Conservation (phyloP, 1,140 invertebrate species). For the Halyomorpha halys region DNA sequence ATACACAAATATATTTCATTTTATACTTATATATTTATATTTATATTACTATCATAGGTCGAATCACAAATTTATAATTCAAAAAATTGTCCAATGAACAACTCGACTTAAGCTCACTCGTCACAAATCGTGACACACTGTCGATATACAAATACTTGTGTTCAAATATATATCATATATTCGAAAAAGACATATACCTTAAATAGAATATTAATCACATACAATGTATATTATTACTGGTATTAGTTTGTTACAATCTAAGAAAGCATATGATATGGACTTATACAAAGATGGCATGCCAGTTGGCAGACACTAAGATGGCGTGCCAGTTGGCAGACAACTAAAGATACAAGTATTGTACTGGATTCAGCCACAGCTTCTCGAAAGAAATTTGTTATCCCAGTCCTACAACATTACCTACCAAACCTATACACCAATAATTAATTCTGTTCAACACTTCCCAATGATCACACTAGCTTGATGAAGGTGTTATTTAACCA, state of each 20-base stretch:
- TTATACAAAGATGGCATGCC: constrained; percentile 15
- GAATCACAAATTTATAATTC: constrained; percentile 23
- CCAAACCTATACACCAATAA: constrained; percentile 10
- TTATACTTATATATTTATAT: constrained; percentile 21
- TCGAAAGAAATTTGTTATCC: constrained; percentile 17
- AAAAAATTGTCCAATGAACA: constrained; percentile 25
- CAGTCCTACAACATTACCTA: constrained; percentile 10
- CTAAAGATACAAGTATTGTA: constrained; percentile 14
- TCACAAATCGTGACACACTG: constrained; percentile 18
- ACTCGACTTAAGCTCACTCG: constrained; percentile 26
- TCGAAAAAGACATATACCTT: constrained; percentile 23
- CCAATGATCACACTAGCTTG: constrained; percentile 24
- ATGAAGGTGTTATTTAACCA: constrained; percentile 20
- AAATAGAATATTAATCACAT: constrained; percentile 25
- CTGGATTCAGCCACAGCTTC: constrained; percentile 6
- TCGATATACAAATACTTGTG: constrained; percentile 23
- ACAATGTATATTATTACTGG: constrained; percentile 25
- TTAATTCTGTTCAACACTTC: constrained; percentile 10
- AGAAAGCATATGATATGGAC: constrained; percentile 27
- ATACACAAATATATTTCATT: constrained; percentile 26
- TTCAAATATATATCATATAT: constrained; percentile 21
- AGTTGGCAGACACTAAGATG: constrained; percentile 8
- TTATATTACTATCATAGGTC: constrained; percentile 20
- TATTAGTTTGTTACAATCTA: constrained; percentile 24
- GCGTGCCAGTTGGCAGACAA: constrained; percentile 12